A percentile compares a stretch with the other conserved stretches of the same genome.
Conservation (phyloP, 2,797 vertebrate genomes). For the Takifugu ocellatus region DNA sequence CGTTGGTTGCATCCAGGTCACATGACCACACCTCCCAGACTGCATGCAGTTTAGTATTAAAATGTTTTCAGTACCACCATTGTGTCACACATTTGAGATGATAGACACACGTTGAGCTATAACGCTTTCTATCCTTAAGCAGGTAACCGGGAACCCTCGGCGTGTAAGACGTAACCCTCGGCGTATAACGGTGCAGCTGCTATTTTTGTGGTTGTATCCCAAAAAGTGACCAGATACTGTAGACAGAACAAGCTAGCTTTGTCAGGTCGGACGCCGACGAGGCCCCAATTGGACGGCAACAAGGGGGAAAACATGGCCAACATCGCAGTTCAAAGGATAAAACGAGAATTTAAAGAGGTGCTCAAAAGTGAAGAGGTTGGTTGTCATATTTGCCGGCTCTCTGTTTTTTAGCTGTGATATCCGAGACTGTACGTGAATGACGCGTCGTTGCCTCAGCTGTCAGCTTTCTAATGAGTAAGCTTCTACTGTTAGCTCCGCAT, state of each 20-base stretch:
- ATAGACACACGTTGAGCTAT: conserved; percentile 16
- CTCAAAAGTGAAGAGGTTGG: conserved; percentile 97
- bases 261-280: conserved; percentile 67
- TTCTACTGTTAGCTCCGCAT: conserved; percentile 46
- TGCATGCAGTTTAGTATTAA: conserved; percentile 72
- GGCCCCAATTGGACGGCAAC: conserved; percentile 70
- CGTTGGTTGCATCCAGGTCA: conserved; percentile 55
- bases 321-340: conserved; percentile 99
- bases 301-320: conserved; percentile 85
- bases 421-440: conserved; percentile 31
- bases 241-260: conserved; percentile 47
- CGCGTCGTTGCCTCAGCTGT: conserved; percentile 56
- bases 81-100: conserved; percentile 53
- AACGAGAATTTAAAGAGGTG: conserved; percentile 99
- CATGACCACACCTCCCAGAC: conserved; percentile 68
- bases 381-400: conserved; percentile 9
- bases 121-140: neutral
- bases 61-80: conserved; percentile 69
- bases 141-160: conserved; percentile 11
- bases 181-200: conserved; percentile 25
- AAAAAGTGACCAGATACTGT: conserved; percentile 45
- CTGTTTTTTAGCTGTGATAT: neutral
- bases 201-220: conserved; percentile 45
- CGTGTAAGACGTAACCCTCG: conserved; percentile 12
- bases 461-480: conserved; percentile 37